Conservation (phyloP, 2,797 vertebrate species). For the Rhinoraja longicauda region DNA sequence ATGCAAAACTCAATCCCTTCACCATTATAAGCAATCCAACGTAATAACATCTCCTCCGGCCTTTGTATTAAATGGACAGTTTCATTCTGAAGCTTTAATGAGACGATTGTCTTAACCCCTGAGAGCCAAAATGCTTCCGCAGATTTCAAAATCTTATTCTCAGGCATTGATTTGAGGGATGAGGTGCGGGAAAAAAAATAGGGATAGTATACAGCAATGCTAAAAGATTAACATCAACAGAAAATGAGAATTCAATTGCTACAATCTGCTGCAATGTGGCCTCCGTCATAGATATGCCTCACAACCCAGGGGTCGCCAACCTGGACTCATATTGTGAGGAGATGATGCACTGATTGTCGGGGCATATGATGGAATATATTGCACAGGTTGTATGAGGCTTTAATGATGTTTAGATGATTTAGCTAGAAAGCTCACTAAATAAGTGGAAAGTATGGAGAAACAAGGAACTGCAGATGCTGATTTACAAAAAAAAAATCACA, state of each 20-base stretch:
- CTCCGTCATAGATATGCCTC: neutral
- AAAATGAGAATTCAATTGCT: neutral
- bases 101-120: conserved; percentile 3
- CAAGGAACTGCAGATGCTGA: too few relatives aligned
- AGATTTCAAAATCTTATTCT: neutral
- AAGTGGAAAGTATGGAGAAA: too few relatives aligned
- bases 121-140: neutral
- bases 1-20: conserved; percentile 30
- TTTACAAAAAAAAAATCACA: too few relatives aligned
- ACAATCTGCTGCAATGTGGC: neutral
- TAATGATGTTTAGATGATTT: too few relatives aligned
- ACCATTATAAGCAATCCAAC: conserved; percentile 31
- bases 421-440: too few relatives aligned
- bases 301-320: too few relatives aligned
- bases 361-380: too few relatives aligned
- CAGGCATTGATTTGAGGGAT: neutral
- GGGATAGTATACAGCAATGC: neutral
- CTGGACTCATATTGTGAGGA: too few relatives aligned
- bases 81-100: conserved; percentile 26
- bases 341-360: too few relatives aligned
- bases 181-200: too few relatives aligned
- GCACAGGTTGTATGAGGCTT: too few relatives aligned
- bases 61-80: conserved; percentile 25
- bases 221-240: neutral
- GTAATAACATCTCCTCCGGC: conserved; percentile 28